Percentiles rank a stretch among this genome's conserved stretches.
Conservation (phyloP, 1,140 invertebrate species). For the Pararge aegeria region DNA sequence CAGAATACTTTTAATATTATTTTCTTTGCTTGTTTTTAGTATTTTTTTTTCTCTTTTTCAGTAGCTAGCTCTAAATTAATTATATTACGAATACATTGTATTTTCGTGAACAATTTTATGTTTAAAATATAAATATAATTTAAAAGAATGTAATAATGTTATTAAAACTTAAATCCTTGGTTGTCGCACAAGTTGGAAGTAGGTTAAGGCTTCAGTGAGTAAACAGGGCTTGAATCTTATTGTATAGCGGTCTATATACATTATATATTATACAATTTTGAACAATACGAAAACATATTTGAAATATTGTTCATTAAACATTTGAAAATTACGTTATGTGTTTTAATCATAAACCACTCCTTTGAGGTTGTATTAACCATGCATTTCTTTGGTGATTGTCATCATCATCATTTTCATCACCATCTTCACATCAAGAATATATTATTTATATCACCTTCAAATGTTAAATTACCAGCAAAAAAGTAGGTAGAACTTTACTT, state of each 20-base stretch:
- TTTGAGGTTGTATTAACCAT: no score
- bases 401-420: no score
- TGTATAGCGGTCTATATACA: slow-evolving; percentile 71
- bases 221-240: slow-evolving; percentile 74
- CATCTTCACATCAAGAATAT: no score
- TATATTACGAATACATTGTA: background rate
- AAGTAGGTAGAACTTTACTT: no score
- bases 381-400: no score
- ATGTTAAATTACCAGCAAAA: no score
- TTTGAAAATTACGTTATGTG: slow-evolving; percentile 50
- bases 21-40: no score
- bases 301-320: slow-evolving; percentile 76
- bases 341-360: slow-evolving; percentile 24
- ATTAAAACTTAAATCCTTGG: background rate
- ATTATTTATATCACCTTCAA: no score
- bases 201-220: slow-evolving; percentile 70
- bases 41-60: background rate
- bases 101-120: no score
- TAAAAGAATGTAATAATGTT: background rate
- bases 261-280: slow-evolving; percentile 71
- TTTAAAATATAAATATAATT: background rate
- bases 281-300: slow-evolving; percentile 69
- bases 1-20: no score
- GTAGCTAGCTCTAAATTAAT: background rate
- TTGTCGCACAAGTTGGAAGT: slow-evolving; percentile 34